phyloP scores from a whole-genome alignment of 92 coral and sea anemone species.

The Zoanthus sociatus region DNA sequence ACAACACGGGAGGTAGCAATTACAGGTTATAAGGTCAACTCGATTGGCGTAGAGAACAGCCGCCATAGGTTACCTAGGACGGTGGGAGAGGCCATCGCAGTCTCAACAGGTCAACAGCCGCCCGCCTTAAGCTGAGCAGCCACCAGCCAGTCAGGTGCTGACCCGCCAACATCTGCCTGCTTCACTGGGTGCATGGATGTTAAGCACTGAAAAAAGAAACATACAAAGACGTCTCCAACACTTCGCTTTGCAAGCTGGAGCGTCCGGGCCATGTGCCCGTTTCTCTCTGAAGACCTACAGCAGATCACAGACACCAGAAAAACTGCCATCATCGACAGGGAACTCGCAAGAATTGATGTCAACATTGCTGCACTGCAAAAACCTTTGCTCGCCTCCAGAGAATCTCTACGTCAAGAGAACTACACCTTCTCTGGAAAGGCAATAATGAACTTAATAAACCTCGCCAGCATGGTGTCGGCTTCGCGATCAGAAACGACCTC shows the following conservation, averaged over 20 bases:
- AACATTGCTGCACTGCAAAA: too few species aligned
- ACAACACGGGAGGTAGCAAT: slow-evolving; percentile 46
- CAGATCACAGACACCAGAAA: too few species aligned
- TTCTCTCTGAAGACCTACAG: too few species aligned
- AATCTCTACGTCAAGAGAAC: too few species aligned
- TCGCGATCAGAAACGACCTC: too few species aligned
- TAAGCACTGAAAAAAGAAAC: background rate
- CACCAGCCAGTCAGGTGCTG: slow-evolving; percentile 58
- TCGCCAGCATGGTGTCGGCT: too few species aligned
- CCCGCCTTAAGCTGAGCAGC: slow-evolving; percentile 53
- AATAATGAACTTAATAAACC: too few species aligned
- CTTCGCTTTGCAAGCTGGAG: background rate
- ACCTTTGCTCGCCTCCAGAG: too few species aligned
- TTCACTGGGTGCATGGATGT: slow-evolving; percentile 57
- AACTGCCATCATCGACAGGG: too few species aligned
- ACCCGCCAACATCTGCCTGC: slow-evolving; percentile 69
- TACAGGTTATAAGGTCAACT: slow-evolving; percentile 17
- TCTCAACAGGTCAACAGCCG: slow-evolving; percentile 11
- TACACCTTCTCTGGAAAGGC: too few species aligned
- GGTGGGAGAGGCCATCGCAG: slow-evolving; percentile 71
- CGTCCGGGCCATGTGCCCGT: background rate
- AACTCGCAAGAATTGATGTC: too few species aligned
- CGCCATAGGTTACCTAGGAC: slow-evolving; percentile 66
- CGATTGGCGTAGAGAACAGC: slow-evolving; percentile 48
- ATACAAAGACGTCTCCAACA: too few species aligned